Evolutionary conservation across 2,797 vertebrate species (phyloP), one percentile per base, ranked within the genome.

Genomic region (Petrocephalus schoutedeni): DNA sequence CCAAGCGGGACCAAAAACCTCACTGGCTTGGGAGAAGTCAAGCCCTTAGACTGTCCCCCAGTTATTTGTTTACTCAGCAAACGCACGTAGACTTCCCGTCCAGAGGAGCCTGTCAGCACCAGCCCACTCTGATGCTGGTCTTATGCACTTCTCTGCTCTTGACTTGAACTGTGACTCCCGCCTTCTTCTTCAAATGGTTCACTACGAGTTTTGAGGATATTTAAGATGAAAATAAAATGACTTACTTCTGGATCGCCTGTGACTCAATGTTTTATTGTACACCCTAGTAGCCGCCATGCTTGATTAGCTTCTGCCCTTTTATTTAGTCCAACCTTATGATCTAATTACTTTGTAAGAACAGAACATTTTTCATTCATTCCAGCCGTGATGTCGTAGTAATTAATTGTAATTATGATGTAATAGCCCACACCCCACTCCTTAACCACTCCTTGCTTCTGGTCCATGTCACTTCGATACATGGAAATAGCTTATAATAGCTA

Each of bases 1-100:
- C 56, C 90, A 91, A 92, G 89, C 87, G 89, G 92, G 92, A 93
- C 94, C 94, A 94, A 89, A 93, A 89, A 92, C 92, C 89, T 91
- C 91, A 91, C 82, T 92, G 90, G 92, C 93, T 90, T 90, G 87
- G 93, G 92, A 93, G 92, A 92, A 61, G 80, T 85, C 77, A 84
- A 91, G 90, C 91, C 92, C 92, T 92, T n/a, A 23, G 84, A 85
- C 84, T 28, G 12, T 16, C 14, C 53, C 28, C 23, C 32, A 8
- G 41, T 83, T 53, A 51, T 83, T 9, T 83, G 21, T 83, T 51
- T 53, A 21, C n/a, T 23, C 0, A 36, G 19, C 16, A 83, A 83
- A 83, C 49, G 53, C 4, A 21, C 9, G 51, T 49, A 82, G 19
- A 5, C 77, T 21, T 23, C n/a, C 8, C 1, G 9, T 1, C n/a